Evolutionary conservation across 2,888 invertebrate genomes (phyloP), one percentile per base, ranked within the genome.

Genomic region (Drosophila colorata): DNA sequence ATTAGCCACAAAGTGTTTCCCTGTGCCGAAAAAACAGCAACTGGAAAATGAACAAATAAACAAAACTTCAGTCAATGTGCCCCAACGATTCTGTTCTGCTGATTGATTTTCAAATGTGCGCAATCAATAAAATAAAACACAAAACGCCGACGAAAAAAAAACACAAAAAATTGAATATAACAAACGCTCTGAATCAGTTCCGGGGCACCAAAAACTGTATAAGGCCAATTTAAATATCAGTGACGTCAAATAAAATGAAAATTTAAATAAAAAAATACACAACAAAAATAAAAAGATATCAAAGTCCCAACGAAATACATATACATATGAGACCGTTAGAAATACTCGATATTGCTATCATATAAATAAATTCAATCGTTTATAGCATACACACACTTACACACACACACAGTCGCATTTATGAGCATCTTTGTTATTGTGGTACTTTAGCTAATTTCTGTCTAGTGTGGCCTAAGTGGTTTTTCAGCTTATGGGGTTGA

Each of bases 21-120:
- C n/a, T 53, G 60, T 53, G 59, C 23, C 41, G 23, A 16, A 47
- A 47, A 37, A 55, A 20, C 28, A 37, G 37, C 74, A 59, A 78
- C 44, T 53, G 61, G 23, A 41, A 64, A 71, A 70, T 53, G 80
- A 66, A 69, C 60, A 84, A 87, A 87, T 82, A 82, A 84, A 82
- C 87, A 82, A 87, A 70, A 84, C 87, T 82, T 82, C 85, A 84
- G 78, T 82, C 87, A 87, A 76, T 69, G 73, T 58, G 61, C 63
- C 52, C 35, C 31, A 65, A 48, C 65, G 60, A 73, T 56, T 74
- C 56, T 56, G 35, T 43, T 41, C 23, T 61, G 64, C 66, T 70
- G 71, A 59, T 74, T 75, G 73, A 75, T 75, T 59, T 63, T 51
- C 69, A 80, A 87, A 87, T 84, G 85, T 82, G 87, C 87, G 82